Conservation (phyloP, 2,888 invertebrate genomes). For the Eupithecia insigniata region DNA sequence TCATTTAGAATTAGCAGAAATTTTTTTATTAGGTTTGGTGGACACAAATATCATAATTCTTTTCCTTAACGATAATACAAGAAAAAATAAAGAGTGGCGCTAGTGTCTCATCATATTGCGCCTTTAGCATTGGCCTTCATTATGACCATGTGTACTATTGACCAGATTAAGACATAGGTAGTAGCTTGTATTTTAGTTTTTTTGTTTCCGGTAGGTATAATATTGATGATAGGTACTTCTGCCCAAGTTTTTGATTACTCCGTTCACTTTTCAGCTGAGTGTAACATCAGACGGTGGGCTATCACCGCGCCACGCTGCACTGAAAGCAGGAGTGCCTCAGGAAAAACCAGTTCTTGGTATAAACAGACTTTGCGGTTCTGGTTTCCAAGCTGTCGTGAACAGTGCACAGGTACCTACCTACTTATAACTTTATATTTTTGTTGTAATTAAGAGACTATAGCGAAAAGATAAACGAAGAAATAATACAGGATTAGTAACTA, state of each 20-base stretch:
- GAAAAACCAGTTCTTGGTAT: conserved; percentile 93
- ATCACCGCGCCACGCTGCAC: conserved; percentile 92
- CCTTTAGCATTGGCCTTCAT: too few relatives aligned
- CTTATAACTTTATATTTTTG: background rate
- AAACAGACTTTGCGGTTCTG: conserved; percentile 98
- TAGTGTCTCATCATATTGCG: too few relatives aligned
- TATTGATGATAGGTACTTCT: too few relatives aligned
- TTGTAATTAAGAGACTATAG: background rate
- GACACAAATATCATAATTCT: too few relatives aligned
- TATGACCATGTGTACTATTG: too few relatives aligned
- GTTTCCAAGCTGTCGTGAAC: conserved; percentile 96
- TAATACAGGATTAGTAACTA: background rate
- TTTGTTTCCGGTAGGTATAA: too few relatives aligned
- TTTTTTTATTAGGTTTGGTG: too few relatives aligned
- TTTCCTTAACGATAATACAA: too few relatives aligned
- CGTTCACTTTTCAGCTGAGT: conserved; percentile 71
- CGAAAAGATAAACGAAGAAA: background rate
- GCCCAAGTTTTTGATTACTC: background rate
- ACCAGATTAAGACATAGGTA: too few relatives aligned
- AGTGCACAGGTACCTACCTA: conserved; percentile 90
- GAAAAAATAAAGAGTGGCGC: too few relatives aligned
- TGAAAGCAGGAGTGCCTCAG: conserved; percentile 92
- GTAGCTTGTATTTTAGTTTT: too few relatives aligned
- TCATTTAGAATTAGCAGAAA: too few relatives aligned
- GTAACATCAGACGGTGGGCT: conserved; percentile 94